Percentiles rank a stretch among this genome's conserved stretches.
These are phyloP conservation scores for Pantherophis vulpinus DNA, from an alignment of 2,797 vertebrate genomes.

Conservation along the genomic window DNA sequence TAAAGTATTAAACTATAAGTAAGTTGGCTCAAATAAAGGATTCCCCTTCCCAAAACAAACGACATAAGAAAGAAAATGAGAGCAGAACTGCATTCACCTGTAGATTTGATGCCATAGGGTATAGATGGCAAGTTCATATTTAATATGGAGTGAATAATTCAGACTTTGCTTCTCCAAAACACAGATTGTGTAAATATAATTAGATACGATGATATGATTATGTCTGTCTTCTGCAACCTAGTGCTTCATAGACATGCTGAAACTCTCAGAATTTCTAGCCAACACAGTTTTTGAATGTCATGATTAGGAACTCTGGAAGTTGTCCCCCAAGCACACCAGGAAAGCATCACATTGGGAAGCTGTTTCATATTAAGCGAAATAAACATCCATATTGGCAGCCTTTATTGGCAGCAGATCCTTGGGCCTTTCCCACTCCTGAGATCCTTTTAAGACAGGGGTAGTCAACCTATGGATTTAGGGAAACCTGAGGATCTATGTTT, in stretches of 20 bases:
- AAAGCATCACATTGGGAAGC: background rate
- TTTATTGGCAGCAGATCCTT: background rate
- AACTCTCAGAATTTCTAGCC: background rate
- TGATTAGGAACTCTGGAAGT: background rate
- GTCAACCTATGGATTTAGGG: background rate
- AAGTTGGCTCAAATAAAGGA: background rate
- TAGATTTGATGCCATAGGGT: background rate
- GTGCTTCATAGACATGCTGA: background rate
- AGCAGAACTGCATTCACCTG: rapidly evolving
- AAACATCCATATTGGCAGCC: background rate
- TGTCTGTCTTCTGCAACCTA: background rate
- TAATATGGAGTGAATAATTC: background rate
- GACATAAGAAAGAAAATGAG: background rate
- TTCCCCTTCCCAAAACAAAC: background rate
- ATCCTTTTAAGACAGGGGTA: background rate
- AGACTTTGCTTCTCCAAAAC: background rate
- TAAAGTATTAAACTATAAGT: background rate
- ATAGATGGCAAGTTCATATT: background rate
- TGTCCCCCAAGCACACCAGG: background rate
- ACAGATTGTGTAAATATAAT: background rate
- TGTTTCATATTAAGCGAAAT: background rate
- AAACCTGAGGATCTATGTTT: background rate
- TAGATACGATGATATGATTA: background rate
- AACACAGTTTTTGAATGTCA: background rate
- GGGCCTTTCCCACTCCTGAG: background rate